Percentiles rank a stretch among this genome's conserved stretches.
phyloP scores from a whole-genome alignment of 2,113 vertebrate species.

The Saccopteryx bilineata region DNA sequence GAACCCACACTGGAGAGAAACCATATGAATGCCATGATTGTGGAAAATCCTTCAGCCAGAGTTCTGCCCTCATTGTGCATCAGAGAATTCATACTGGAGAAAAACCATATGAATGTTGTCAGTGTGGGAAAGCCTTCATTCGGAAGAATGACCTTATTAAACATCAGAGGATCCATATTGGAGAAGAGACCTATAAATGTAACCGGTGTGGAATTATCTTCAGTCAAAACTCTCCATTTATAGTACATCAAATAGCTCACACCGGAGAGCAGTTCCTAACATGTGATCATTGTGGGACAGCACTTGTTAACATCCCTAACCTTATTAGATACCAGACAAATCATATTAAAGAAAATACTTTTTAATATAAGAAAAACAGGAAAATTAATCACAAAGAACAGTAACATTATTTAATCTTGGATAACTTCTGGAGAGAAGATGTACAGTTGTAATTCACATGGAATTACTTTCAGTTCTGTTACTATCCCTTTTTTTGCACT shows the following conservation, averaged over 20 bases:
- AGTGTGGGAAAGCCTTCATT: slow-evolving; percentile 82
- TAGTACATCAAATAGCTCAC: slow-evolving; percentile 73
- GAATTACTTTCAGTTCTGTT: slow-evolving; percentile 48
- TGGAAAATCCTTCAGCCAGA: slow-evolving; percentile 77
- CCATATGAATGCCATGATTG: slow-evolving; percentile 77
- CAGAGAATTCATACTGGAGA: slow-evolving; percentile 82
- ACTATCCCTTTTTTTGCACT: background rate
- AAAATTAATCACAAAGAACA: background rate
- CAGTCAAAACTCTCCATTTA: slow-evolving; percentile 55
- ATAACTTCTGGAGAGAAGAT: slow-evolving; percentile 16
- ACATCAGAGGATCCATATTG: slow-evolving; percentile 75
- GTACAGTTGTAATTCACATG: background rate
- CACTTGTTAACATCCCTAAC: slow-evolving; percentile 5
- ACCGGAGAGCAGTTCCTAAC: slow-evolving; percentile 74
- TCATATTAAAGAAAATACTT: slow-evolving; percentile 48
- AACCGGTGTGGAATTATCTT: slow-evolving; percentile 67
- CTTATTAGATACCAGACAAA: slow-evolving; percentile 48
- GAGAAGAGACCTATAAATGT: slow-evolving; percentile 73
- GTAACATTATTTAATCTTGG: background rate
- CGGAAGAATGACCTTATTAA: slow-evolving; percentile 79
- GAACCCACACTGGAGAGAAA: slow-evolving; percentile 81
- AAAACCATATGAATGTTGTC: slow-evolving; percentile 80
- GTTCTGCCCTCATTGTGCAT: slow-evolving; percentile 79
- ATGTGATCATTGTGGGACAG: slow-evolving; percentile 70
- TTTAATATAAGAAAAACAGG: background rate